These are phyloP conservation scores for Drosophila subobscura DNA, from an alignment of 1,140 invertebrate genomes.

Conservation along the genomic window DNA sequence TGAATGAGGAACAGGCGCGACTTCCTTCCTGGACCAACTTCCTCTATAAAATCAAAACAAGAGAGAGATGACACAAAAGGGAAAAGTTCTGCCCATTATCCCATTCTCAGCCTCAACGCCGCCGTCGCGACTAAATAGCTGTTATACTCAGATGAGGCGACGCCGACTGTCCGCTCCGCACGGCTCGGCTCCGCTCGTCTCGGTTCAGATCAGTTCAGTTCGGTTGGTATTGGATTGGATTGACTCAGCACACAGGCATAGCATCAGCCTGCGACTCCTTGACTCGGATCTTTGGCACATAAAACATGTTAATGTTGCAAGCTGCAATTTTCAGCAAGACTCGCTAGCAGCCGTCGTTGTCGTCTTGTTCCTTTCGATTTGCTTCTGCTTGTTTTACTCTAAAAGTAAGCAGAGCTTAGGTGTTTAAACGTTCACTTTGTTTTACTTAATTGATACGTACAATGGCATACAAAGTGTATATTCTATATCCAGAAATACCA, in stretches of 20 bases:
- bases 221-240: constrained; percentile 3
- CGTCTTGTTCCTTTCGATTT: constrained; percentile 33
- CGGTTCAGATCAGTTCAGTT: constrained; percentile 19
- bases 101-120: constrained; percentile 1
- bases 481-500: no score
- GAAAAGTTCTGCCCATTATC: constrained; percentile 14
- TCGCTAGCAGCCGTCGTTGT: constrained; percentile 11
- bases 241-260: no score
- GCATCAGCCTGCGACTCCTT: not conserved
- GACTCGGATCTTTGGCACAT: constrained; percentile 43
- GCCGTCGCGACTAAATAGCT: constrained; percentile 5
- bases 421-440: not conserved
- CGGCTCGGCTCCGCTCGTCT: constrained; percentile 9
- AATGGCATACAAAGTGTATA: no score
- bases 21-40: constrained; percentile 65
- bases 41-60: constrained; percentile 30
- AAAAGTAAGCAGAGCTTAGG: not conserved
- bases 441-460: no score
- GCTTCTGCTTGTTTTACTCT: constrained; percentile 39
- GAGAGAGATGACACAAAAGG: constrained; percentile 14
- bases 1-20: constrained; percentile 47
- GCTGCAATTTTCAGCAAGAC: constrained; percentile 57
- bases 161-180: constrained; percentile 11
- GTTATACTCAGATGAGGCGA: constrained; percentile 38
- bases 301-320: constrained; percentile 78